phyloP scores from a whole-genome alignment of 2,888 invertebrate genomes.

The Hartigia nigra region DNA sequence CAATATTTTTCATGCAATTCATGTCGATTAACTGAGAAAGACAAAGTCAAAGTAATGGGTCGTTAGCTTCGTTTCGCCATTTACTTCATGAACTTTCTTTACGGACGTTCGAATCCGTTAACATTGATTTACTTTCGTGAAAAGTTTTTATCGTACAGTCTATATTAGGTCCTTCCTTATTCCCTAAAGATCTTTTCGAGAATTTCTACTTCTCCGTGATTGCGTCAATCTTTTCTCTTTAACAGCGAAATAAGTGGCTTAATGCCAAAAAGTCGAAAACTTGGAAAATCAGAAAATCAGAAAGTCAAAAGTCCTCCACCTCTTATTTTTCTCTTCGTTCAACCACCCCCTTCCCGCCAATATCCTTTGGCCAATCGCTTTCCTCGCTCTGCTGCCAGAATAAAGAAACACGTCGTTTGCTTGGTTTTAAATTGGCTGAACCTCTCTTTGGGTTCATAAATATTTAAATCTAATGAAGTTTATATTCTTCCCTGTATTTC shows the following conservation, averaged over 20 bases:
- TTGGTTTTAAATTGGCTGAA: constrained; percentile 51
- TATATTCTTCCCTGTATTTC: constrained; percentile 27
- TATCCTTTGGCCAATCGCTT: constrained; percentile 9
- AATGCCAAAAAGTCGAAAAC: neutral
- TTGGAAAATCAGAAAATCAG: neutral
- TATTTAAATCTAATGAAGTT: constrained; percentile 60
- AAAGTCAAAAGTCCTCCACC: neutral
- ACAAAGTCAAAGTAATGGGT: neutral
- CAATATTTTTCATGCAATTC: neutral
- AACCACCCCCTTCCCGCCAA: too few species aligned
- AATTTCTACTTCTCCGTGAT: neutral
- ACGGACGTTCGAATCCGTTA: constrained; percentile 30
- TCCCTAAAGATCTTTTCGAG: constrained; percentile 12
- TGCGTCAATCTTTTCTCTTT: neutral
- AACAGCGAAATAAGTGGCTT: neutral
- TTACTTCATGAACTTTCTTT: neutral
- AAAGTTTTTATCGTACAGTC: constrained; percentile 55
- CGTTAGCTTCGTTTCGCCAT: neutral
- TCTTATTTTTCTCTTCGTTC: neutral
- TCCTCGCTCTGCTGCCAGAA: constrained; percentile 28
- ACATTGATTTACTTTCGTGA: constrained; percentile 52
- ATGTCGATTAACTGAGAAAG: neutral
- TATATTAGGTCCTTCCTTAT: constrained; percentile 24
- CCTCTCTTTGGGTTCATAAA: constrained; percentile 49
- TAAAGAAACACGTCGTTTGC: constrained; percentile 49